Evolutionary conservation across 2,888 invertebrate genomes (phyloP).

Genomic region (Athetis lepigone): DNA sequence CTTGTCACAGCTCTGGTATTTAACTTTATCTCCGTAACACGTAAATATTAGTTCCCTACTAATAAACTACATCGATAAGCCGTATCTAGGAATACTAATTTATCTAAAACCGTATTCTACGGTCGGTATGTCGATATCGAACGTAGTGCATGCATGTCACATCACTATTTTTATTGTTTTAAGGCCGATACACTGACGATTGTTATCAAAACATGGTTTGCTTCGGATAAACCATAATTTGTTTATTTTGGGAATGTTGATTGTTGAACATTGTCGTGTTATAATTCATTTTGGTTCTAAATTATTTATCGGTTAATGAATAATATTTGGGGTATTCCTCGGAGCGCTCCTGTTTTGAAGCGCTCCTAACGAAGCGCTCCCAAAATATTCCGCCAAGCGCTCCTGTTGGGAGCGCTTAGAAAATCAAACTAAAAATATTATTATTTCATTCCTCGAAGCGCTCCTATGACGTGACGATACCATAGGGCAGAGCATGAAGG

Average conservation of each 20-base stretch:
- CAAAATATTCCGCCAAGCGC: too few relatives aligned
- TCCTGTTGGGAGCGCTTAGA: too few relatives aligned
- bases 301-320: slow-evolving; percentile 51
- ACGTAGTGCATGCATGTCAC: slow-evolving; percentile 52
- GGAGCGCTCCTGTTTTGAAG: too few relatives aligned
- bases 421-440: too few relatives aligned
- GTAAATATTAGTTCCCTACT: slow-evolving; percentile 30
- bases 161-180: slow-evolving; percentile 66
- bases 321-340: too few relatives aligned
- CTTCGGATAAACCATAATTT: slow-evolving; percentile 48
- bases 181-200: slow-evolving; percentile 50
- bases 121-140: slow-evolving; percentile 54
- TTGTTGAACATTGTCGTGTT: slow-evolving; percentile 27
- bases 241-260: slow-evolving; percentile 51
- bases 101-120: slow-evolving; percentile 38
- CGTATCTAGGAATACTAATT: slow-evolving; percentile 58
- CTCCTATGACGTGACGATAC: too few relatives aligned
- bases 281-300: slow-evolving; percentile 44
- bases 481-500: too few relatives aligned
- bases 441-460: too few relatives aligned
- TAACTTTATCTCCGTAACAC: slow-evolving; percentile 40
- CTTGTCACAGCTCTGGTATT: slow-evolving; percentile 6
- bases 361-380: too few relatives aligned
- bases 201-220: slow-evolving; percentile 53
- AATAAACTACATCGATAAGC: slow-evolving; percentile 54